Percentiles rank a stretch among this genome's conserved stretches.
phyloP scores from a whole-genome alignment of 2,113 vertebrate species.

The Acrocephalus kingi region DNA sequence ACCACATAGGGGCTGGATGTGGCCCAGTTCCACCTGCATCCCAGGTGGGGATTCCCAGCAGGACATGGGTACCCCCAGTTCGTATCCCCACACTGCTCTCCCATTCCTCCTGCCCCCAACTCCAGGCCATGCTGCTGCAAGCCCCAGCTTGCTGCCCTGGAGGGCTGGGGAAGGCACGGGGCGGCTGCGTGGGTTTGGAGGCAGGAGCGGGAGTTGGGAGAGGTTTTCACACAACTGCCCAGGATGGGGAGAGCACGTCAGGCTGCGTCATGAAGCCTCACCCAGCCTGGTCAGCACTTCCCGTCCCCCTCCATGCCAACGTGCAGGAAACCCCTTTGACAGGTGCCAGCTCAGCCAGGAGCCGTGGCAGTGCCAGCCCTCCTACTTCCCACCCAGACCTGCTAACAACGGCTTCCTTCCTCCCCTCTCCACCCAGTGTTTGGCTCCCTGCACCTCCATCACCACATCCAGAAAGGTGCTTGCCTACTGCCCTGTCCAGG shows the following conservation, averaged over 20 bases:
- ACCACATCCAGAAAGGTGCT: background rate
- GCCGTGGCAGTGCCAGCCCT: background rate
- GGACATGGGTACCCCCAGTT: rapidly evolving
- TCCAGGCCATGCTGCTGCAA: background rate
- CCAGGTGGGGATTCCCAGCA: rapidly evolving
- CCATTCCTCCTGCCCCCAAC: rapidly evolving
- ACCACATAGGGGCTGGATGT: rapidly evolving
- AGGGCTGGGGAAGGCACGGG: background rate
- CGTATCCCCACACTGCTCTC: rapidly evolving
- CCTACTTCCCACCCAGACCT: background rate
- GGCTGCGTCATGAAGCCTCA: background rate
- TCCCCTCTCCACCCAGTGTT: background rate
- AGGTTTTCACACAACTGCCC: background rate
- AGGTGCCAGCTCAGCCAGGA: slow-evolving; percentile 11
- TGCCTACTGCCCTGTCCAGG: rapidly evolving
- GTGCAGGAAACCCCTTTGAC: background rate
- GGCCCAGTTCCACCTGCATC: background rate
- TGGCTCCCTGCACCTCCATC: background rate
- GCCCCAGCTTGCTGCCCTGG: background rate
- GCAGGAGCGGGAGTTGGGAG: background rate
- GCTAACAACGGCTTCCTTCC: slow-evolving; percentile 11
- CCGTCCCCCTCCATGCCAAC: rapidly evolving
- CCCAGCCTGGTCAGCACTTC: background rate
- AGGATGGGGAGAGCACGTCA: background rate
- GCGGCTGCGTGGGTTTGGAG: background rate